Conservation (phyloP, 2,113 vertebrate genomes). For the Aspidoscelis tigris region DNA sequence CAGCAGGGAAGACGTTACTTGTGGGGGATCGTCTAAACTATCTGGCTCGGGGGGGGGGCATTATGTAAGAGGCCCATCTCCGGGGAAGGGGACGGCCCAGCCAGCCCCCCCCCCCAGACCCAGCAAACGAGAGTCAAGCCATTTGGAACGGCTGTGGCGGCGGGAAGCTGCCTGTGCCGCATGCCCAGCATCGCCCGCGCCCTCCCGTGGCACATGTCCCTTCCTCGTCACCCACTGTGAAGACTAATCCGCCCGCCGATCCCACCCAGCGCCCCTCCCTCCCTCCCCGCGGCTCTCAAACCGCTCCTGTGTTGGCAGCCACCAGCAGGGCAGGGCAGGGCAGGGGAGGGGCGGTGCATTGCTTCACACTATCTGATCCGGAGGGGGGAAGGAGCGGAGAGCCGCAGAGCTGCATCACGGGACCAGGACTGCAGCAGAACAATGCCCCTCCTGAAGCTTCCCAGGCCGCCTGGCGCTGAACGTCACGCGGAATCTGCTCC, state of each 20-base stretch:
- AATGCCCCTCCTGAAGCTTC: slow-evolving; percentile 5
- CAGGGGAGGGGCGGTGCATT: slow-evolving; percentile 31
- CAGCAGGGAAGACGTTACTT: not conserved
- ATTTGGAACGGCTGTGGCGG: slow-evolving; percentile 30
- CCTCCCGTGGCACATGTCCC: slow-evolving; percentile 26
- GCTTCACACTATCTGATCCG: slow-evolving; percentile 17
- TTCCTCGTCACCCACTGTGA: slow-evolving; percentile 11
- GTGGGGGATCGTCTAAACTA: not conserved
- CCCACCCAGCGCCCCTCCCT: slow-evolving; percentile 53
- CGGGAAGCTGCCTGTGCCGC: slow-evolving; percentile 41
- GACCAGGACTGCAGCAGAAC: slow-evolving; percentile 55
- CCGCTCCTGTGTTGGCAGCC: slow-evolving; percentile 60
- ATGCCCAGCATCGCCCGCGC: not conserved
- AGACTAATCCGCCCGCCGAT: slow-evolving; percentile 52
- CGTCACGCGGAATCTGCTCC: no score
- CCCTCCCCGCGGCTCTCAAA: slow-evolving; percentile 57
- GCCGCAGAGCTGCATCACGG: slow-evolving; percentile 66
- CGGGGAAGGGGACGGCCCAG: slow-evolving; percentile 10
- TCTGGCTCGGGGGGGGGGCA: fast-evolving
- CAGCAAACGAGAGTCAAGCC: no score
- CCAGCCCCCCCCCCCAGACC: not conserved
- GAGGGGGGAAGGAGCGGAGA: slow-evolving; percentile 46
- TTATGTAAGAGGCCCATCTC: slow-evolving; percentile 51
- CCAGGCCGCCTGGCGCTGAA: no score
- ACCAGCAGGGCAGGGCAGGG: not conserved